Conservation (phyloP, 2,888 invertebrate genomes). For the Ophion ellenae region DNA sequence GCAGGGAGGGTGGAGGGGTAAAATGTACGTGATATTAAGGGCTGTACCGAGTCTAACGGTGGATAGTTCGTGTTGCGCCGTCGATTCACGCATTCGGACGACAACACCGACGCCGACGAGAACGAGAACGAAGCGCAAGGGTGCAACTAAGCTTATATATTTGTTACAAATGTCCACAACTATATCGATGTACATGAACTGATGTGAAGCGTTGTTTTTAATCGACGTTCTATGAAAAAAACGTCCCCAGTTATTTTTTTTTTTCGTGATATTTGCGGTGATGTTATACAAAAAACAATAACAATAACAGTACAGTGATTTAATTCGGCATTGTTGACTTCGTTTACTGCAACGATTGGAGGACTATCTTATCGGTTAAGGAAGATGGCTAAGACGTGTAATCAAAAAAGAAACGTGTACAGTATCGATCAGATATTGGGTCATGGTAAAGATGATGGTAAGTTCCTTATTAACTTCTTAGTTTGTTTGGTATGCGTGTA, state of each 20-base stretch:
- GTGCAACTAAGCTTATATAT: conserved; percentile 14
- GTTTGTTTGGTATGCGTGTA: too few species aligned
- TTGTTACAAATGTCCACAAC: conserved; percentile 13
- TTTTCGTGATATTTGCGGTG: conserved; percentile 52
- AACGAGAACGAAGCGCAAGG: conserved; percentile 26
- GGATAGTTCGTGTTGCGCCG: conserved; percentile 85
- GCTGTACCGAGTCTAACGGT: conserved; percentile 79
- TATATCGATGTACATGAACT: conserved; percentile 8
- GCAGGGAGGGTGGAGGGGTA: conserved; percentile 70
- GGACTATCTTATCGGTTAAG: conserved; percentile 47
- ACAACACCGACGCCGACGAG: conserved; percentile 51
- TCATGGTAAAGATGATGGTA: conserved; percentile 82
- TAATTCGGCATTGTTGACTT: conserved; percentile 27
- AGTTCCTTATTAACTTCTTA: conserved; percentile 49
- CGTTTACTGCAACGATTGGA: conserved; percentile 4
- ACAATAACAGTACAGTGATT: conserved; percentile 39
- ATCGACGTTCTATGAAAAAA: conserved; percentile 33
- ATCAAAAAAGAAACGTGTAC: conserved; percentile 83
- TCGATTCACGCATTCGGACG: conserved; percentile 82
- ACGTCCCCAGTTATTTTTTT: conserved; percentile 4
- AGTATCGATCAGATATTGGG: conserved; percentile 84
- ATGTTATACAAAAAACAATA: conserved; percentile 17
- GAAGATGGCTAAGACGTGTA: conserved; percentile 82
- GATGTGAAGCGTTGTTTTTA: conserved; percentile 36
- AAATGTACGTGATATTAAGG: conserved; percentile 80